These are phyloP conservation scores for Pituophis catenifer DNA, from an alignment of 2,113 vertebrate genomes.

Conservation along the genomic window DNA sequence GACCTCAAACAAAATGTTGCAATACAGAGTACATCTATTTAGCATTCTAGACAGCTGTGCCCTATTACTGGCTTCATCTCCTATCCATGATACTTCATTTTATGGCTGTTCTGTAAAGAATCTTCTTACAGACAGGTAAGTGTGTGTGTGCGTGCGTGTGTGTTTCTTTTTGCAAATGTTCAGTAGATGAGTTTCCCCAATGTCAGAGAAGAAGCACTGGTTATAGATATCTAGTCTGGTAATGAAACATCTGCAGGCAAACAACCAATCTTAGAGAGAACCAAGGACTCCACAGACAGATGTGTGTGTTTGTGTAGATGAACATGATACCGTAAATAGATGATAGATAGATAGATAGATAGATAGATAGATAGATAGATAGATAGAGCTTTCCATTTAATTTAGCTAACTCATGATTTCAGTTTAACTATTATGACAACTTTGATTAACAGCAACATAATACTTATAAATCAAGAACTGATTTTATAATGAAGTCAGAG, in stretches of 20 bases:
- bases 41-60: background rate
- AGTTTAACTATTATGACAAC: background rate
- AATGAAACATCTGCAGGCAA: background rate
- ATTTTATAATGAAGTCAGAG: slow-evolving; percentile 4
- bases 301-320: background rate
- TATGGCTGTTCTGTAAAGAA: background rate
- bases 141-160: background rate
- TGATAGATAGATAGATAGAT: too few relatives aligned
- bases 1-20: background rate
- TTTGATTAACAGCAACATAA: background rate
- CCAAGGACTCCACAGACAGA: background rate
- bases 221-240: background rate
- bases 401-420: background rate
- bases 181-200: background rate
- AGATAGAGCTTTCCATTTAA: background rate
- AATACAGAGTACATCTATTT: background rate
- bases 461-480: background rate
- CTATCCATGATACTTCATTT: background rate
- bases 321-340: background rate
- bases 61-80: background rate
- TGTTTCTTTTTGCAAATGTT: background rate
- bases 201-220: background rate
- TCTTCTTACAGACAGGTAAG: background rate
- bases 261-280: background rate
- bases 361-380: too few relatives aligned